Percentiles rank a stretch among this genome's conserved stretches.
Evolutionary conservation across 2,888 invertebrate genomes (phyloP).

Genomic region (Ennomos fuscantarius): DNA sequence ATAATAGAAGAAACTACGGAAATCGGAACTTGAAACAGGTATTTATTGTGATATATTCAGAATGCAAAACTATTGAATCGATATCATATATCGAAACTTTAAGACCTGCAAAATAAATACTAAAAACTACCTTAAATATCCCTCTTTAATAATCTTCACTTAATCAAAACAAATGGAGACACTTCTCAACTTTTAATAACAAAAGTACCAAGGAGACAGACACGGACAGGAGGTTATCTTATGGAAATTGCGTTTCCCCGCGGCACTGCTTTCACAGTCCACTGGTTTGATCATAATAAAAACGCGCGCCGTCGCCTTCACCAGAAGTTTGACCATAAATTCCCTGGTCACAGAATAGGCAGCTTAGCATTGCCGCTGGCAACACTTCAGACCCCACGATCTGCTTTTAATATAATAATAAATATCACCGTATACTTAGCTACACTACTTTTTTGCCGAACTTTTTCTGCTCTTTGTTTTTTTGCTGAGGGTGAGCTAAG

Average conservation of each 20-base stretch:
- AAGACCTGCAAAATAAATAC: constrained; percentile 2
- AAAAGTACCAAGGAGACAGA: constrained; percentile 79
- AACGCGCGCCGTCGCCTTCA: constrained; percentile 83
- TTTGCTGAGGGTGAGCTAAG: constrained; percentile 68
- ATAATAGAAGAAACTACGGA: too few species aligned
- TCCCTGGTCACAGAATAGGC: constrained; percentile 70
- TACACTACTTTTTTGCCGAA: constrained; percentile 73
- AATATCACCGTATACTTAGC: constrained; percentile 64
- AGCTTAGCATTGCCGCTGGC: constrained; percentile 62
- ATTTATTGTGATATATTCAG: too few species aligned
- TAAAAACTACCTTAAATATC: too few species aligned
- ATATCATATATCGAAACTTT: too few species aligned
- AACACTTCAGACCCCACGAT: constrained; percentile 68
- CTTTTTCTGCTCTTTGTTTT: constrained; percentile 72
- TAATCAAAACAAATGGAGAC: constrained; percentile 17
- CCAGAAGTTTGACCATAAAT: constrained; percentile 86
- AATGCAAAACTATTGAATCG: too few species aligned
- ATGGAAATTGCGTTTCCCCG: constrained; percentile 82
- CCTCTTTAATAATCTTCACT: not conserved
- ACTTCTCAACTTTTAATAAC: constrained; percentile 73
- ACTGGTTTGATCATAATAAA: constrained; percentile 86
- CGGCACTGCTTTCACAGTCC: constrained; percentile 85
- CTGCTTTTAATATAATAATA: constrained; percentile 82
- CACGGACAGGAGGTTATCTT: constrained; percentile 73
- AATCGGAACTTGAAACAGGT: too few species aligned